phyloP scores from a whole-genome alignment of 1,140 invertebrate species.

The Musca domestica region DNA sequence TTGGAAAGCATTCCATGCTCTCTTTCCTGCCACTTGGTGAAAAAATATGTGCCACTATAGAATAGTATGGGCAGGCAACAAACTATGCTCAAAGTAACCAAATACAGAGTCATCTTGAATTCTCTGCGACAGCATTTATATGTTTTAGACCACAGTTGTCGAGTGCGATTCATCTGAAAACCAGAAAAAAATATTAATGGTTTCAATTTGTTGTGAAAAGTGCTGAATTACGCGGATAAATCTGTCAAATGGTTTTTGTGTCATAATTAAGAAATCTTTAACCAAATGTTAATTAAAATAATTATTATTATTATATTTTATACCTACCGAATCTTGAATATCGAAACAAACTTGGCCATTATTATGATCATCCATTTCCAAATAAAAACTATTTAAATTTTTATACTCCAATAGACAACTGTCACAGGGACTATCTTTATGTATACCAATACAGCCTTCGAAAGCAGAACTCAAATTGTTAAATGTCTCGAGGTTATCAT shows the following conservation, averaged over 20 bases:
- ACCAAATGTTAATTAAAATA: too few relatives aligned
- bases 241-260: too few relatives aligned
- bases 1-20: slow-evolving; percentile 39
- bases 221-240: too few relatives aligned
- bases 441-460: not conserved
- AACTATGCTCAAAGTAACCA: slow-evolving; percentile 29
- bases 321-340: slow-evolving; percentile 40
- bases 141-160: slow-evolving; percentile 40
- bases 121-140: slow-evolving; percentile 43
- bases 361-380: slow-evolving; percentile 33
- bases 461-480: slow-evolving; percentile 14
- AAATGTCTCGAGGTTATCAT: slow-evolving; percentile 27
- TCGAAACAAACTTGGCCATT: slow-evolving; percentile 44
- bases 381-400: slow-evolving; percentile 38
- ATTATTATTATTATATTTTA: too few relatives aligned
- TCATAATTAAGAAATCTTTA: too few relatives aligned
- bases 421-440: slow-evolving; percentile 23
- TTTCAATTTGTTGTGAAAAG: not conserved
- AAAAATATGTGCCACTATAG: slow-evolving; percentile 31
- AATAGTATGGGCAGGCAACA: slow-evolving; percentile 37
- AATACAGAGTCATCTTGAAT: slow-evolving; percentile 31
- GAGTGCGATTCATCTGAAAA: slow-evolving; percentile 45
- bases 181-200: not conserved
- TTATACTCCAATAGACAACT: slow-evolving; percentile 31
- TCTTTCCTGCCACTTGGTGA: slow-evolving; percentile 40